These are phyloP conservation scores for Stenotaenia linearis DNA, from an alignment of 2,888 invertebrate genomes.

Conservation along the genomic window DNA sequence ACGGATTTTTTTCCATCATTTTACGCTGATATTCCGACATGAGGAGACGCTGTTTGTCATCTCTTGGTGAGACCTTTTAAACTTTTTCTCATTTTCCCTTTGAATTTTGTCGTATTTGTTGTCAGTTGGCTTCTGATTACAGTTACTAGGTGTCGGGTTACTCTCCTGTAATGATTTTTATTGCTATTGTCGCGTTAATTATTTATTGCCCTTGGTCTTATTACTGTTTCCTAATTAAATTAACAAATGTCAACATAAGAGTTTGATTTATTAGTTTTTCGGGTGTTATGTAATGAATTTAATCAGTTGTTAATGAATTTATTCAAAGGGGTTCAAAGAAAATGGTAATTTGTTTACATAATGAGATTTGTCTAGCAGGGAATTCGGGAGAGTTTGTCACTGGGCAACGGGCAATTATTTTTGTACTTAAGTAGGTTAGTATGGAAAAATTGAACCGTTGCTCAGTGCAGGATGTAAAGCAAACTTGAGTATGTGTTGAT, in stretches of 20 bases:
- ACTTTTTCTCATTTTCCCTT: neutral
- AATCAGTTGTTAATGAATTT: neutral
- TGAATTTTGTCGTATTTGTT: neutral
- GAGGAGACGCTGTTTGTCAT: constrained; percentile 6
- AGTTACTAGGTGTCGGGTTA: neutral
- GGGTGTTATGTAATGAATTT: neutral
- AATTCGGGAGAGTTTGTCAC: no score
- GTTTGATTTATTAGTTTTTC: neutral
- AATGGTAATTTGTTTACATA: no score
- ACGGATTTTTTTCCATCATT: neutral
- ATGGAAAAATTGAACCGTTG: no score
- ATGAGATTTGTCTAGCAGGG: no score
- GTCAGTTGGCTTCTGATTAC: neutral
- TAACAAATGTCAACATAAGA: neutral
- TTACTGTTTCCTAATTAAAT: neutral
- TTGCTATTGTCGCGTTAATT: neutral
- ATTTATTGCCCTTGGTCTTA: neutral
- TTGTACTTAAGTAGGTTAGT: no score
- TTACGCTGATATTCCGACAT: neutral
- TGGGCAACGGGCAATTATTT: no score
- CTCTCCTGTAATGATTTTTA: neutral
- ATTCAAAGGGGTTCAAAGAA: no score
- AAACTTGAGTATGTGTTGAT: no score
- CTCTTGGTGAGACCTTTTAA: neutral
- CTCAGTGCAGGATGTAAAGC: no score